Percentiles rank a stretch among this genome's conserved stretches.
These are phyloP conservation scores for Cordilura impudica DNA, from an alignment of 2,888 invertebrate genomes.

Conservation along the genomic window DNA sequence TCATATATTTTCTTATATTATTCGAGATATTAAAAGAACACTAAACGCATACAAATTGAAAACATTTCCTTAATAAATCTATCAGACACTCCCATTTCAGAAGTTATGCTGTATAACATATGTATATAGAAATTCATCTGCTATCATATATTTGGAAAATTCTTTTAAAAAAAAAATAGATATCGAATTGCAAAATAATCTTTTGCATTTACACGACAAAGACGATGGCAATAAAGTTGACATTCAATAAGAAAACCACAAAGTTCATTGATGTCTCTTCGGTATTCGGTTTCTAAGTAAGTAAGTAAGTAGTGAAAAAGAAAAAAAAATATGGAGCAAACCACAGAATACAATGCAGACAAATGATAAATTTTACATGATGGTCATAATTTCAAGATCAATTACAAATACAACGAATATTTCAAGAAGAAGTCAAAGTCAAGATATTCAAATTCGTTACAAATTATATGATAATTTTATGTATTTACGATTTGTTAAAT, in stretches of 20 bases:
- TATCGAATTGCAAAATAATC: background rate
- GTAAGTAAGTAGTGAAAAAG: background rate
- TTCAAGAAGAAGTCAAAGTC: background rate
- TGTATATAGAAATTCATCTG: too few species aligned
- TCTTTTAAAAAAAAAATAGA: too few species aligned
- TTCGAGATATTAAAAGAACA: background rate
- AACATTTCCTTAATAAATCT: background rate
- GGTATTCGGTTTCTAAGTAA: background rate
- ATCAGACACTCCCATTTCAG: background rate
- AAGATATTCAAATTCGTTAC: too few species aligned
- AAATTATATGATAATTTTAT: background rate
- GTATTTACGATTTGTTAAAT: background rate
- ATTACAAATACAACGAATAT: slow-evolving; percentile 3
- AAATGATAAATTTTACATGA: background rate
- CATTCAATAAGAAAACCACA: background rate
- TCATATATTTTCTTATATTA: background rate
- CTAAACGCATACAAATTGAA: too few species aligned
- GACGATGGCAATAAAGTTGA: background rate
- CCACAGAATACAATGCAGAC: background rate
- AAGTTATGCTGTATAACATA: background rate
- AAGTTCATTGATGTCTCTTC: background rate
- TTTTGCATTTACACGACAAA: background rate
- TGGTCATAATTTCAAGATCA: background rate
- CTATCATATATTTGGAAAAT: background rate
- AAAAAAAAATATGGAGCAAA: slow-evolving; percentile 7